Conservation (phyloP, 2,888 invertebrate genomes). For the Cancer borealis region DNA sequence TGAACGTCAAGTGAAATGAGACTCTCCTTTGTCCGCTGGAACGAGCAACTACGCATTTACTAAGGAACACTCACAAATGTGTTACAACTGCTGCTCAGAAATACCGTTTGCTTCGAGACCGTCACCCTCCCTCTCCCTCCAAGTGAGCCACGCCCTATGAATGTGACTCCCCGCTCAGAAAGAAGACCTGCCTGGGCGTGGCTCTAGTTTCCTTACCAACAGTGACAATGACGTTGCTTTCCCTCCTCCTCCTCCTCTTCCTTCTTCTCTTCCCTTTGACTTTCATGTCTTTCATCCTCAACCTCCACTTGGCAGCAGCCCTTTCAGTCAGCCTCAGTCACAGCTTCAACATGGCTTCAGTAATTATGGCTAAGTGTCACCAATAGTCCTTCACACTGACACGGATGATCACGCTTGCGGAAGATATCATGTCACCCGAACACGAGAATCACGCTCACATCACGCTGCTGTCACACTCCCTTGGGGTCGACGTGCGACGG, state of each 20-base stretch:
- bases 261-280: neutral
- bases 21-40: neutral
- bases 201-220: too few species aligned
- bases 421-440: neutral
- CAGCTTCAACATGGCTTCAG: neutral
- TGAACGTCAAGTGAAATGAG: slow-evolving; percentile 9
- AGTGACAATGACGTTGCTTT: too few species aligned
- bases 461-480: neutral
- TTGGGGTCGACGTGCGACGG: neutral
- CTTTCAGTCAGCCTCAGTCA: neutral
- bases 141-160: too few species aligned
- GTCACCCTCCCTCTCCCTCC: too few species aligned
- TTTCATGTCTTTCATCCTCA: neutral
- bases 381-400: neutral
- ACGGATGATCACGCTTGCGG: neutral
- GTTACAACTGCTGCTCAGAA: neutral
- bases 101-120: neutral
- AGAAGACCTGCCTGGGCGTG: too few species aligned
- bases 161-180: too few species aligned
- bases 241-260: too few species aligned
- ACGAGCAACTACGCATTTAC: neutral
- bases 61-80: neutral
- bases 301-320: neutral
- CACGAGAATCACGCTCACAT: neutral
- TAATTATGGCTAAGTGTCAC: neutral